Conservation (phyloP, 2,113 vertebrate genomes). For the Fulica atra region DNA sequence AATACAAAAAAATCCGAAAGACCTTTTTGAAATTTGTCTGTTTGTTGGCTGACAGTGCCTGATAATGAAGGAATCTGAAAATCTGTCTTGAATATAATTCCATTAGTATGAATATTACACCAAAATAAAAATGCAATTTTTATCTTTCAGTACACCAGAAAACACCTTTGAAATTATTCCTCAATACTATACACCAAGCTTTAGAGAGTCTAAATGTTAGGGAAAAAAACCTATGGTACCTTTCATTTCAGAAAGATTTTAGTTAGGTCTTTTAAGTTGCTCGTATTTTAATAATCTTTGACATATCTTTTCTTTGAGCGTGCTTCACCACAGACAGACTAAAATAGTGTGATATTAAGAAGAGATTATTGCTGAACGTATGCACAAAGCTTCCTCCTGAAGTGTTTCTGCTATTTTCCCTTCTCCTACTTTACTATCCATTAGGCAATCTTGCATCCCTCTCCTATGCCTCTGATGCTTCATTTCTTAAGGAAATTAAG, state of each 20-base stretch:
- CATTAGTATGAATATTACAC: background rate
- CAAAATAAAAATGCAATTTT: background rate
- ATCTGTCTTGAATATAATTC: background rate
- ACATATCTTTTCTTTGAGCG: background rate
- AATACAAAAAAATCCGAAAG: background rate
- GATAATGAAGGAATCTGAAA: background rate
- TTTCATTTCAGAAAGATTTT: background rate
- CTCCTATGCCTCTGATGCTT: background rate
- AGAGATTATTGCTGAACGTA: background rate
- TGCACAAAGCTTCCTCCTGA: background rate
- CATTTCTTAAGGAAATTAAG: background rate
- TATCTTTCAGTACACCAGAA: background rate
- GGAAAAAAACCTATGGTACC: background rate
- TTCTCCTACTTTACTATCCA: background rate
- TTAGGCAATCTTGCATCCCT: background rate
- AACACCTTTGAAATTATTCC: background rate
- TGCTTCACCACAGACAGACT: background rate
- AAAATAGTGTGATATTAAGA: background rate
- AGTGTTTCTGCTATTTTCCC: background rate
- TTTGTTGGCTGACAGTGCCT: background rate
- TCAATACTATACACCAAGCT: background rate
- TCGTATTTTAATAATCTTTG: background rate
- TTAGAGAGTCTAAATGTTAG: background rate
- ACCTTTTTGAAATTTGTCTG: background rate
- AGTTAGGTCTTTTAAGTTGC: background rate